These are phyloP conservation scores for Conus canariensis DNA, from an alignment of 2,888 invertebrate species.

Conservation along the genomic window DNA sequence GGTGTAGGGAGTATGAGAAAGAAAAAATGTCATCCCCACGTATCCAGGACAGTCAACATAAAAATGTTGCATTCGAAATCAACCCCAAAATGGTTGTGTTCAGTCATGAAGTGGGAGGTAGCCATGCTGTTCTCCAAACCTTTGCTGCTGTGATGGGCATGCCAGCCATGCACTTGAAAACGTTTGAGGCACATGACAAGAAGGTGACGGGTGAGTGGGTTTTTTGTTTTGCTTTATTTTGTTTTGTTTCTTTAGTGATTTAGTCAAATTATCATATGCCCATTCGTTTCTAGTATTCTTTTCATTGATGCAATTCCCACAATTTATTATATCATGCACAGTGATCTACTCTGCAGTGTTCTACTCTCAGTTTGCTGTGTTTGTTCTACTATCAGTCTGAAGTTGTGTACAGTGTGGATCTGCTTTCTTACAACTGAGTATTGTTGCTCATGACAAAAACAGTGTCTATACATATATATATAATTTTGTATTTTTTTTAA, in stretches of 20 bases:
- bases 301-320: no score
- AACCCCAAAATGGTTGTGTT: no score
- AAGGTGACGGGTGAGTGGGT: not conserved
- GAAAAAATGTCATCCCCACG: not conserved
- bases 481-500: not conserved
- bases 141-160: not conserved
- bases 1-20: slow-evolving; percentile 1
- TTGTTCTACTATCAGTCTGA: no score
- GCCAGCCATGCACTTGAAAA: no score
- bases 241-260: not conserved
- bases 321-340: no score
- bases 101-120: no score
- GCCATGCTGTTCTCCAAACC: not conserved
- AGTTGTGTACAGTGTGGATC: no score
- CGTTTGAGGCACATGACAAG: not conserved
- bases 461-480: not conserved
- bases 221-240: no score
- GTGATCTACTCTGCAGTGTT: not conserved
- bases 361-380: not conserved
- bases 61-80: slow-evolving; percentile 6
- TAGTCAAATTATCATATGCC: no score
- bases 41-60: not conserved
- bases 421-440: no score
- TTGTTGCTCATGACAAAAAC: no score
- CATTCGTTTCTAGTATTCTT: no score